Conservation (phyloP, 2,888 invertebrate species). For the Noctua pronuba region DNA sequence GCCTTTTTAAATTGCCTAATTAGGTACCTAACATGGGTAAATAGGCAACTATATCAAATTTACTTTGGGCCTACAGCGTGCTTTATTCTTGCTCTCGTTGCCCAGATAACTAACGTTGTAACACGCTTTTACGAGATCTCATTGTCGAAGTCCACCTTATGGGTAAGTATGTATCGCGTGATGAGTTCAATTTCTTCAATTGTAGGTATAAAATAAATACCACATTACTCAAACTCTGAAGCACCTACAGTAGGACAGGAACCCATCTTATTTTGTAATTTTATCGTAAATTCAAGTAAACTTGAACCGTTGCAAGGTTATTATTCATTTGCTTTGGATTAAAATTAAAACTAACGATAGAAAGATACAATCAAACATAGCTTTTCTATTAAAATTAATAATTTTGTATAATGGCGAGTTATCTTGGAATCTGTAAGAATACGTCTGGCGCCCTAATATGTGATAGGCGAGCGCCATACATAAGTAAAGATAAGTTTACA, state of each 20-base stretch:
- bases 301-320: constrained; percentile 25
- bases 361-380: constrained; percentile 47
- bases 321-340: not conserved
- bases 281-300: constrained; percentile 9
- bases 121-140: not conserved
- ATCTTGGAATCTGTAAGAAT: constrained; percentile 41
- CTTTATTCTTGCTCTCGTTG: not conserved
- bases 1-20: not conserved
- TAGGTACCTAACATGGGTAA: not conserved
- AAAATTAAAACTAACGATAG: constrained; percentile 20
- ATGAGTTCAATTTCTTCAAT: not conserved
- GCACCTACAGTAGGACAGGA: not conserved
- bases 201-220: not conserved
- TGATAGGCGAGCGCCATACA: constrained; percentile 41
- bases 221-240: not conserved
- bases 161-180: not conserved
- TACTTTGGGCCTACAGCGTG: not conserved
- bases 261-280: constrained; percentile 8
- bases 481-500: constrained; percentile 33
- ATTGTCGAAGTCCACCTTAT: not conserved
- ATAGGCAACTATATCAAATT: not conserved
- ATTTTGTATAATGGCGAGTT: constrained; percentile 20
- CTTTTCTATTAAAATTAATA: constrained; percentile 41
- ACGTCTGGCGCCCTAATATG: constrained; percentile 16
- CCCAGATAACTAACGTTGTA: too few relatives aligned